phyloP scores from a whole-genome alignment of 2,113 vertebrate genomes.

The Anhinga rufa region DNA sequence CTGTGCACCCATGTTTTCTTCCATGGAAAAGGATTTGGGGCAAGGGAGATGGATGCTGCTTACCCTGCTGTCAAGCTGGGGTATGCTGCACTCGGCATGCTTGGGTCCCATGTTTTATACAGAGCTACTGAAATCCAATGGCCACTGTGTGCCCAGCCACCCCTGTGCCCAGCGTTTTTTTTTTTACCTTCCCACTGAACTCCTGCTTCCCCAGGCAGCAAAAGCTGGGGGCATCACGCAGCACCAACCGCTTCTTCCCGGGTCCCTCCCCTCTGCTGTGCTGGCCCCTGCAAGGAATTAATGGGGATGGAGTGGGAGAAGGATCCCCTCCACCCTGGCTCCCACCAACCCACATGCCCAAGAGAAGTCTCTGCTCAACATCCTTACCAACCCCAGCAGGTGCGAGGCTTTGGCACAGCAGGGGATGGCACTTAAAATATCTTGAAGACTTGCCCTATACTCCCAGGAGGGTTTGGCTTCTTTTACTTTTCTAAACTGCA shows the following conservation, averaged over 20 bases:
- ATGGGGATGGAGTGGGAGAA: background rate
- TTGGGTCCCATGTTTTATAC: accelerated
- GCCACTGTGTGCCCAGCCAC: accelerated
- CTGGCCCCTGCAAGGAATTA: background rate
- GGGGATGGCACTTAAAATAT: background rate
- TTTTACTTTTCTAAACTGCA: background rate
- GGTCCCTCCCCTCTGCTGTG: background rate
- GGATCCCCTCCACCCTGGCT: background rate
- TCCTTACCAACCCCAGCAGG: accelerated
- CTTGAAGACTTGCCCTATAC: background rate
- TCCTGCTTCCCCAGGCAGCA: background rate
- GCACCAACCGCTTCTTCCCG: accelerated
- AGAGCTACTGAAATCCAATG: background rate
- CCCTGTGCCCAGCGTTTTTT: too few species aligned
- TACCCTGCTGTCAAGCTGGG: background rate
- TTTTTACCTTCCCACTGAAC: background rate
- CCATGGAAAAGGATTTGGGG: background rate
- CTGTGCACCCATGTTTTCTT: background rate
- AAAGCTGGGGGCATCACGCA: background rate
- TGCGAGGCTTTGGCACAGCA: background rate
- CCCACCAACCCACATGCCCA: too few species aligned
- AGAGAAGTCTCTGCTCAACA: background rate
- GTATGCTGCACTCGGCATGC: accelerated
- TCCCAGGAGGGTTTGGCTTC: background rate
- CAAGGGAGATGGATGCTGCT: background rate